Conservation (phyloP, 1,140 invertebrate genomes). For the Berghia stephanieae region DNA sequence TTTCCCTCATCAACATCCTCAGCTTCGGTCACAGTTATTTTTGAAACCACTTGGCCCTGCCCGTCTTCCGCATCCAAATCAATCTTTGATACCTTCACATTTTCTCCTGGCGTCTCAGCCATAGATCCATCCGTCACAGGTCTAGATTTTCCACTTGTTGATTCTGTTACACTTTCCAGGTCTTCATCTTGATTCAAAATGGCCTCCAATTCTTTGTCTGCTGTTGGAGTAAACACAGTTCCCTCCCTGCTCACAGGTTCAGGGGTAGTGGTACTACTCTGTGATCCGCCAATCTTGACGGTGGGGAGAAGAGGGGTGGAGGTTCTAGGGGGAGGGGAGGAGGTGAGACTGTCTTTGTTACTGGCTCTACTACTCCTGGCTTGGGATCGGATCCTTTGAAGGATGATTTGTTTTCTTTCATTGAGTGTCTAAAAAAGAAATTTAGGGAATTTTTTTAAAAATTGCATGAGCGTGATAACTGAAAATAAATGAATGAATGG, state of each 20-base stretch:
- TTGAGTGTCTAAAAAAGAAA: constrained; percentile 38
- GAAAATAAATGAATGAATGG: no score
- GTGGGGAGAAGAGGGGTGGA: constrained; percentile 5
- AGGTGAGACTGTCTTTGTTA: neutral
- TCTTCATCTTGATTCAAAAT: constrained; percentile 30
- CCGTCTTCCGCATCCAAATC: neutral
- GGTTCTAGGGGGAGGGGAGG: neutral
- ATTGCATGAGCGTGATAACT: no score
- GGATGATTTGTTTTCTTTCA: constrained; percentile 37
- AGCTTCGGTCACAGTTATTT: neutral
- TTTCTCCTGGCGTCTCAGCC: no score
- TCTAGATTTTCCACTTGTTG: constrained; percentile 35
- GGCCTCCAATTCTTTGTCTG: constrained; percentile 54
- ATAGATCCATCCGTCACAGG: constrained; percentile 23
- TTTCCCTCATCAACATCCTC: no score
- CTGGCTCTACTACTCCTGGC: constrained; percentile 27
- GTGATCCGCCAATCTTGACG: neutral
- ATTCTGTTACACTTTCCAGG: neutral
- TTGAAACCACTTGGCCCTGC: neutral
- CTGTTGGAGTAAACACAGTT: constrained; percentile 50
- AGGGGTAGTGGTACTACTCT: constrained; percentile 8
- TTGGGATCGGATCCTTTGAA: constrained; percentile 41
- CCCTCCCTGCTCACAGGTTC: constrained; percentile 40
- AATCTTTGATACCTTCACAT: constrained; percentile 30
- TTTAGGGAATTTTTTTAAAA: no score